Evolutionary conservation across 2,113 vertebrate genomes (phyloP).

Genomic region (Marmota monax): DNA sequence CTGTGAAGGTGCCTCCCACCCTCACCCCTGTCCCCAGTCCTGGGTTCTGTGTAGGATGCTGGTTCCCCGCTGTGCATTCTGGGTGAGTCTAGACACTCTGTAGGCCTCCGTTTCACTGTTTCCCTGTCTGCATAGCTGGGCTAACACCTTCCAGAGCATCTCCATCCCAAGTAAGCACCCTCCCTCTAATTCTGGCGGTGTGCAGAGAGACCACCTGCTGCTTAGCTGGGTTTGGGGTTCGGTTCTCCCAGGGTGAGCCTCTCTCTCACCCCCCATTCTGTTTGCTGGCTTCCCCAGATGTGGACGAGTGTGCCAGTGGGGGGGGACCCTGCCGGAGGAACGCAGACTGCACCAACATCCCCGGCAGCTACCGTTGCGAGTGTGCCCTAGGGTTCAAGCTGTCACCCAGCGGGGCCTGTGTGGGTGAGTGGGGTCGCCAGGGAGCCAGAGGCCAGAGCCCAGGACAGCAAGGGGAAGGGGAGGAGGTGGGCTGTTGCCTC

Average conservation of each 20-base stretch:
- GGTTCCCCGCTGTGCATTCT: neutral
- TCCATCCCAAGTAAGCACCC: neutral
- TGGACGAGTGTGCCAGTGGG: conserved; percentile 94
- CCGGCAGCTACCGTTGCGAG: conserved; percentile 95
- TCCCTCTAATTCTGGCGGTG: neutral
- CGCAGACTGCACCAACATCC: conserved; percentile 95
- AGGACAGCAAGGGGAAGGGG: neutral
- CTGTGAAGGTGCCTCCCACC: conserved; percentile 92
- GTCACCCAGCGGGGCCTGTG: conserved; percentile 93
- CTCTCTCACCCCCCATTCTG: neutral
- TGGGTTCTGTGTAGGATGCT: neutral
- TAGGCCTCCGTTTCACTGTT: neutral
- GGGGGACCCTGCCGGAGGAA: conserved; percentile 95
- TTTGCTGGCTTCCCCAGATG: conserved; percentile 85
- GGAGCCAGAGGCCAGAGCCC: neutral
- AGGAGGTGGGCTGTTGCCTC: neutral
- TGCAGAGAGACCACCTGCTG: neutral
- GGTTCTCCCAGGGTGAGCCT: neutral
- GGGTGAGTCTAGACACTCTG: neutral
- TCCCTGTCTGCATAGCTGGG: neutral
- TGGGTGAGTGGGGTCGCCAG: conserved; percentile 88
- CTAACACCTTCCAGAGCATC: neutral
- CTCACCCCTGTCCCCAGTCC: neutral
- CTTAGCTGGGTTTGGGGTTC: neutral
- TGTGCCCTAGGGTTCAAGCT: conserved; percentile 94